Evolutionary conservation across 2,797 vertebrate species (phyloP).

Genomic region (Chanos chanos): DNA sequence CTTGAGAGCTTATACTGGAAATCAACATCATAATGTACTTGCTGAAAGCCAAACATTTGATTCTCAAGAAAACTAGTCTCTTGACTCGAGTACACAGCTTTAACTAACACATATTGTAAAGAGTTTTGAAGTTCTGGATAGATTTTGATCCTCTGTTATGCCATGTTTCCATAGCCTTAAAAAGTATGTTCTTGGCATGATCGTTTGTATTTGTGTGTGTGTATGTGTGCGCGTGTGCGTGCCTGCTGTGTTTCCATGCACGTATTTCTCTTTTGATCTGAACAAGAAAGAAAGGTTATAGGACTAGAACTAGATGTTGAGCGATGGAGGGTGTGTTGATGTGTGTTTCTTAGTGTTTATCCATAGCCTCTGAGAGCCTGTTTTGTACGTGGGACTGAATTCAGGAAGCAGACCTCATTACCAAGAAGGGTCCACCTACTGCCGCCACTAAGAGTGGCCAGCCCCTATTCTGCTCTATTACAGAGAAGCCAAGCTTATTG

Average conservation of each 20-base stretch:
- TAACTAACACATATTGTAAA: not conserved
- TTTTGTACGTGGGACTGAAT: constrained; percentile 3
- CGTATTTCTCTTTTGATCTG: not conserved
- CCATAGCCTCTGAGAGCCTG: not conserved
- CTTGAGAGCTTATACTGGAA: too few species aligned
- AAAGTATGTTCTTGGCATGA: not conserved
- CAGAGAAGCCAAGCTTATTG: not conserved
- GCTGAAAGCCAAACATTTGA: too few species aligned
- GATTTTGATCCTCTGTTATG: not conserved
- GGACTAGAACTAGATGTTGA: too few species aligned
- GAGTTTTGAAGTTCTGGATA: not conserved
- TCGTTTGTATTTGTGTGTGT: not conserved
- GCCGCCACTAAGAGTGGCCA: not conserved
- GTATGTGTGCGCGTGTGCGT: not conserved
- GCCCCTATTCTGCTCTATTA: constrained; percentile 5
- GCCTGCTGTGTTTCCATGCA: not conserved
- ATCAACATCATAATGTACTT: too few species aligned
- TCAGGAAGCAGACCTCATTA: constrained; percentile 23
- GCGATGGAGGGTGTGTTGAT: not conserved
- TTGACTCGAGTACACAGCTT: not conserved
- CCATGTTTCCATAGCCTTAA: too few species aligned
- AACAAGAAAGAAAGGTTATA: too few species aligned
- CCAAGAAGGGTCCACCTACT: constrained; percentile 10
- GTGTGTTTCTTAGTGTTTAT: too few species aligned
- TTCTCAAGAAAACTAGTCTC: not conserved